Conservation (phyloP, 2,113 vertebrate genomes). For the Regulus satrapa region DNA sequence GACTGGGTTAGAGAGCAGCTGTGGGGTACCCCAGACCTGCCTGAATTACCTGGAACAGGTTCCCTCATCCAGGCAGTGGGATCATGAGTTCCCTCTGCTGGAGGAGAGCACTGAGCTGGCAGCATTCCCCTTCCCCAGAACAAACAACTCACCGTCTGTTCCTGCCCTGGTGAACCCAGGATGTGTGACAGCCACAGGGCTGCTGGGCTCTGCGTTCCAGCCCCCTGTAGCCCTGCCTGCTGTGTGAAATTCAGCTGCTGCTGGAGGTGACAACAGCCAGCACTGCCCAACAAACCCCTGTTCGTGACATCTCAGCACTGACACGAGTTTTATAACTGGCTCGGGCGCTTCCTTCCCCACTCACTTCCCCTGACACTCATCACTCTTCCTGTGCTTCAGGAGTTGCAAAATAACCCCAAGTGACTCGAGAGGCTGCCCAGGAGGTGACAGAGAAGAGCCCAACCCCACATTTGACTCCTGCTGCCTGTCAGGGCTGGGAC, state of each 20-base stretch:
- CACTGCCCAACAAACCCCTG: background rate
- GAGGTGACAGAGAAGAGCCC: background rate
- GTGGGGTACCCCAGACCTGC: background rate
- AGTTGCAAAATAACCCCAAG: background rate
- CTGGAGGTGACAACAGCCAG: background rate
- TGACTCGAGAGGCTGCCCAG: background rate
- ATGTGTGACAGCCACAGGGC: background rate
- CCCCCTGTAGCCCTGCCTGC: background rate
- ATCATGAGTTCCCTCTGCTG: background rate
- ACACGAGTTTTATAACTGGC: accelerated
- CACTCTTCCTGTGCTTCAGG: background rate
- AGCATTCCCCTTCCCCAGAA: background rate
- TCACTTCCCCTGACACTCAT: background rate
- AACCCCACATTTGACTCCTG: background rate
- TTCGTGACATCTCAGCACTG: background rate
- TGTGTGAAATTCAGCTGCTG: background rate
- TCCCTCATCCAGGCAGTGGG: background rate
- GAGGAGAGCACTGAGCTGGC: background rate
- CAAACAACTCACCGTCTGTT: background rate
- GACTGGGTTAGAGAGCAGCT: background rate
- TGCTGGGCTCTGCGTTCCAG: background rate
- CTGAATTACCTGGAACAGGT: background rate
- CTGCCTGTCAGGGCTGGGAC: background rate
- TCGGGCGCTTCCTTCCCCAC: background rate
- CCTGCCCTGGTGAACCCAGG: background rate